Conservation (phyloP, 2,113 vertebrate species). For the Paedocypris sp. region DNA sequence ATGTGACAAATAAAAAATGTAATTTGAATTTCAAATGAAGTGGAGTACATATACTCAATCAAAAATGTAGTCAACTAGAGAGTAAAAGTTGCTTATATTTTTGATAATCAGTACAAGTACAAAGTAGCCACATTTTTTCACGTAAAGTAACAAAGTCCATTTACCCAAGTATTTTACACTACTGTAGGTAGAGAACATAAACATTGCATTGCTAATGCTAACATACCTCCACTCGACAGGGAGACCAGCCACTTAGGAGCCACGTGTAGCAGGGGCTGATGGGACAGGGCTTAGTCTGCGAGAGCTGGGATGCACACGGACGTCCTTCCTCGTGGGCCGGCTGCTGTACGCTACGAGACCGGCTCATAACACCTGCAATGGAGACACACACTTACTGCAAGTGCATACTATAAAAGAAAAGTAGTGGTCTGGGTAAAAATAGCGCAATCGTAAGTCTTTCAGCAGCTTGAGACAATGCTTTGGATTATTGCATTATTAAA, state of each 20-base stretch:
- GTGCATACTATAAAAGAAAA: neutral
- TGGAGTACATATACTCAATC: no score
- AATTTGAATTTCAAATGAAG: no score
- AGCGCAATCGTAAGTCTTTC: neutral
- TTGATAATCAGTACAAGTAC: no score
- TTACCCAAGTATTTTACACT: no score
- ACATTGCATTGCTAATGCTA: neutral
- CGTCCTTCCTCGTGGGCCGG: conserved; percentile 75
- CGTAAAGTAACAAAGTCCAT: no score
- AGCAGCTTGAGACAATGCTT: neutral
- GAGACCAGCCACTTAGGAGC: conserved; percentile 78
- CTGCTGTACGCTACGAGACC: conserved; percentile 72
- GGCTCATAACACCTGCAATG: conserved; percentile 67
- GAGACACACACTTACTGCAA: neutral
- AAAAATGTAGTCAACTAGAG: no score
- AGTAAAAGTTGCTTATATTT: no score
- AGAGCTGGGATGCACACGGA: conserved; percentile 74
- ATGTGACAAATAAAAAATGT: no score
- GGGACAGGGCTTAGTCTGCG: conserved; percentile 76
- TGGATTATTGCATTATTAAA: conserved; percentile 1
- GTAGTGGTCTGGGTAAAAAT: neutral
- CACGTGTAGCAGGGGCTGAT: conserved; percentile 82
- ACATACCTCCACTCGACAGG: conserved; percentile 76
- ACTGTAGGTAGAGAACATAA: neutral
- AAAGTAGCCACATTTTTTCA: no score